Conservation (phyloP, 2,888 invertebrate genomes). For the Tholera decimalis region DNA sequence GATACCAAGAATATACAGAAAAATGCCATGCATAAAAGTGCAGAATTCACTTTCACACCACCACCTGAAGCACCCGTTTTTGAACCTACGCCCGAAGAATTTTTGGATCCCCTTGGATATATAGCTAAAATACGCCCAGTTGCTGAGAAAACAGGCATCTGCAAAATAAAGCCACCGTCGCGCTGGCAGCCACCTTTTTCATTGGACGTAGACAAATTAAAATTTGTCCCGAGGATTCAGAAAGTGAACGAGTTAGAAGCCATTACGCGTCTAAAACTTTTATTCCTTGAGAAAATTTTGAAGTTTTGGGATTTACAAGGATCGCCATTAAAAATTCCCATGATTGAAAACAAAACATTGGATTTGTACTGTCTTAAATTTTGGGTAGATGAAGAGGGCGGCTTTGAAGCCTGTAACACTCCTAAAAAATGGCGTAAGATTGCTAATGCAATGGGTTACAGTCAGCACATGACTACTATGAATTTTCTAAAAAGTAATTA, state of each 20-base stretch:
- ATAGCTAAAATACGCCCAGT: constrained; percentile 94
- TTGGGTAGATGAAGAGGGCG: constrained; percentile 91
- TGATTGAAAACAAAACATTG: constrained; percentile 93
- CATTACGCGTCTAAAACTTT: constrained; percentile 93
- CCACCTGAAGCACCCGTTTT: constrained; percentile 94
- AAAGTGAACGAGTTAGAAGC: constrained; percentile 92
- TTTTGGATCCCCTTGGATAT: constrained; percentile 94
- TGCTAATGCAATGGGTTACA: constrained; percentile 92
- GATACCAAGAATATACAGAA: constrained; percentile 89
- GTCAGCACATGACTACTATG: constrained; percentile 90
- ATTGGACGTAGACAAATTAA: constrained; percentile 93
- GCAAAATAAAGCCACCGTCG: constrained; percentile 94
- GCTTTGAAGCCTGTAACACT: constrained; percentile 91
- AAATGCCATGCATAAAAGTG: constrained; percentile 90
- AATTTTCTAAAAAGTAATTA: constrained; percentile 92
- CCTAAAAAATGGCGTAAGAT: constrained; percentile 94
- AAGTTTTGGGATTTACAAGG: constrained; percentile 95
- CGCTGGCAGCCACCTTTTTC: constrained; percentile 96
- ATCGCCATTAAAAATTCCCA: constrained; percentile 92
- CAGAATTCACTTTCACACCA: constrained; percentile 89
- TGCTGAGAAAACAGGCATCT: constrained; percentile 94
- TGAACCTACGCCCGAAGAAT: constrained; percentile 94
- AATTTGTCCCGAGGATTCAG: constrained; percentile 90
- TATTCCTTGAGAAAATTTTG: constrained; percentile 94
- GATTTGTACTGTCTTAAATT: constrained; percentile 93